Base-by-base conservation (phyloP, 1,140 invertebrate genomes). In the Akabosia matsudoensis region DNA sequence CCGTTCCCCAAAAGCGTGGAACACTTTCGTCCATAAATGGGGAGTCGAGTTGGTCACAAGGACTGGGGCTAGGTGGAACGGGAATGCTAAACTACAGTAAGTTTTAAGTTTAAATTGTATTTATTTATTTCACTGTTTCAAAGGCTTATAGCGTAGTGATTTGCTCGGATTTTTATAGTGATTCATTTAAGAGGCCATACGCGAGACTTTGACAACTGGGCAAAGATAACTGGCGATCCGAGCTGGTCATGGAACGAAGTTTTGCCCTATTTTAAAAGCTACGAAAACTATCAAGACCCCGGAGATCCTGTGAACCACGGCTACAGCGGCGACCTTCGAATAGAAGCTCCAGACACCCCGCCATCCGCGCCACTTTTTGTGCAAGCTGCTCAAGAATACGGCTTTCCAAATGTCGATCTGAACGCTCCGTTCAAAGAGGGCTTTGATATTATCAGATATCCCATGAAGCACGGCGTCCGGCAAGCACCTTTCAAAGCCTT, bases 171-270 rank as follows among this genome's bases (percentile, higher is more conserved):
- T n/a, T n/a, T n/a, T n/a, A n/a, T n/a, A 45, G 37, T 70, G 67
- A 31, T 31, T 22, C 33, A 70, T 31, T 34, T 70, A 14, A 3
- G 67, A 10, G 67, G 67, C 13, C 67, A 70, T 30, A 31, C 7
- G 28, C 26, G 22, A 22, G 70, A 72, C 45, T 72, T 72, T 26
- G 33, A 72, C 16, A 34, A 34, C 33, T 72, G 70, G 70, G 70
- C 33, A 7, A 45, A 22, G 13, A 22, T 72, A n/a, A 51, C 37
- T 22, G 76, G 76, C 14, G 76, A 77, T 70, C 34, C 54, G 2
- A 28, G 16, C 0, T 77, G 76, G 76, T 73, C 16, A 10, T 77
- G 64, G 28, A 37, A 77, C 3, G 73, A 64, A 18, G 72, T 77
- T 0, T 22, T 67, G 24, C 76, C 33, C 16, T 74, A 37, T 52